Evolutionary conservation across 2,113 vertebrate genomes (phyloP).

Genomic region (Rhea americana): DNA sequence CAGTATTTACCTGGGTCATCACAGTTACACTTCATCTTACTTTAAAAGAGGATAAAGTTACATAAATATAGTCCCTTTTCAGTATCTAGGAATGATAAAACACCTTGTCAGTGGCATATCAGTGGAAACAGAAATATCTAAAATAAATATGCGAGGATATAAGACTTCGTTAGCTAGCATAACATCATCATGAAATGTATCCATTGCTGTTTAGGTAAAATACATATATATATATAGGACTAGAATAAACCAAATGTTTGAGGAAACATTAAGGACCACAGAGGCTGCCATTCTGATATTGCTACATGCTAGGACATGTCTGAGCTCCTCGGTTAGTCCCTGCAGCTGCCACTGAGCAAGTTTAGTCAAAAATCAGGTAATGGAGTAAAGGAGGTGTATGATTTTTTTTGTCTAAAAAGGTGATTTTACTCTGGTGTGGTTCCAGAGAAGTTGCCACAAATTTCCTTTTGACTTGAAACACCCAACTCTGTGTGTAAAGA

Average conservation of each 20-base stretch:
- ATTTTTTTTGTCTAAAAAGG: background rate
- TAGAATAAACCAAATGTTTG: background rate
- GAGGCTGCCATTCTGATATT: background rate
- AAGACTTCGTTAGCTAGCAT: background rate
- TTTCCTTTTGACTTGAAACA: background rate
- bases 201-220: background rate
- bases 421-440: background rate
- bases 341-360: background rate
- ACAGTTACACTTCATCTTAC: background rate
- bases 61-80: background rate
- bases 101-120: background rate
- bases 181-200: background rate
- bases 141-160: background rate
- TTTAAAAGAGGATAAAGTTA: background rate
- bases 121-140: background rate
- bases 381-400: background rate
- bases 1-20: background rate
- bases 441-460: background rate
- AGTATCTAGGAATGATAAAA: background rate
- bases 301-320: rapidly evolving
- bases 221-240: background rate
- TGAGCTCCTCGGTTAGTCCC: background rate
- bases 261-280: background rate
- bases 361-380: background rate
- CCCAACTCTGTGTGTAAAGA: background rate